phyloP scores from a whole-genome alignment of 2,888 invertebrate species.

The Synanthedon vespiformis region DNA sequence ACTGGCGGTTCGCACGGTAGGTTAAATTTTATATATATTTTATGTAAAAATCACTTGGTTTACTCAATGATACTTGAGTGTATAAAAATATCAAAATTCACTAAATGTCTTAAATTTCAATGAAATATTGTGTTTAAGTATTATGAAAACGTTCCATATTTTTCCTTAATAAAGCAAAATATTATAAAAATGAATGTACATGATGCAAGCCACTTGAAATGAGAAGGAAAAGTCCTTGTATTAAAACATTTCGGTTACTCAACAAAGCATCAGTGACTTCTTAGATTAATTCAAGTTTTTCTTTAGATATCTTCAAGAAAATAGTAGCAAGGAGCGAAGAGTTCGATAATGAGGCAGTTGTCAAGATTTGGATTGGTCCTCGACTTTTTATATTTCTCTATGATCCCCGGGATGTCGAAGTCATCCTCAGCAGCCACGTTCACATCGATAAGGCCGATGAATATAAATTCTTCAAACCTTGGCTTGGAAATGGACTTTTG shows the following conservation, averaged over 20 bases:
- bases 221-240: too few relatives aligned
- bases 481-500: constrained; percentile 85
- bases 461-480: constrained; percentile 84
- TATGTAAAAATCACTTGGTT: background rate
- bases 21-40: constrained; percentile 12
- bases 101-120: too few relatives aligned
- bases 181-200: too few relatives aligned
- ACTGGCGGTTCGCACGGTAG: constrained; percentile 79
- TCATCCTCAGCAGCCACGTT: constrained; percentile 82
- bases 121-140: too few relatives aligned
- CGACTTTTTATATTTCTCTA: constrained; percentile 79
- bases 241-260: too few relatives aligned
- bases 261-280: too few relatives aligned
- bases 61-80: too few relatives aligned
- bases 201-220: too few relatives aligned
- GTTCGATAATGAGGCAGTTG: constrained; percentile 65
- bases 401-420: constrained; percentile 82
- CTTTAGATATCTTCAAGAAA: constrained; percentile 76
- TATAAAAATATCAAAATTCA: too few relatives aligned
- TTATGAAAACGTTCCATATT: too few relatives aligned
- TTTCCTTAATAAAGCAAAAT: too few relatives aligned
- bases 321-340: constrained; percentile 66
- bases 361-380: constrained; percentile 82
- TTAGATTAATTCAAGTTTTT: too few relatives aligned
- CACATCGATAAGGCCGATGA: constrained; percentile 85